Conservation (phyloP, 2,797 vertebrate genomes). For the Phoxinus dragarum region DNA sequence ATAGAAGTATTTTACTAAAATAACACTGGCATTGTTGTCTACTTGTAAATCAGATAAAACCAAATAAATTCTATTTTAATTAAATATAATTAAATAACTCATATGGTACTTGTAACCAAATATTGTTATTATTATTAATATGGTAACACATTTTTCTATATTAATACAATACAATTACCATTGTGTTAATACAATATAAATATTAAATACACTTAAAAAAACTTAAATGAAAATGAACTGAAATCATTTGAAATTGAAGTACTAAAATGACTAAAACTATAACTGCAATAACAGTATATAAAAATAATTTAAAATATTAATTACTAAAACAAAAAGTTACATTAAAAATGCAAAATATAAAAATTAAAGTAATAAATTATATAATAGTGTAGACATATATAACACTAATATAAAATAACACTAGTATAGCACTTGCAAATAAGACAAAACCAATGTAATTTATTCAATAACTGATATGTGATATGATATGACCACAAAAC, state of each 20-base stretch:
- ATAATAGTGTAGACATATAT: background rate
- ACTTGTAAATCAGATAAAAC: background rate
- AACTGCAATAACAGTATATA: background rate
- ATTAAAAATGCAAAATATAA: too few species aligned
- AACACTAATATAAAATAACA: background rate
- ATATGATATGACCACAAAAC: too few species aligned
- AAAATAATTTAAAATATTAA: background rate
- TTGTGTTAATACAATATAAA: too few species aligned
- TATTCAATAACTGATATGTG: background rate
- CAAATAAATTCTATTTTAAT: background rate
- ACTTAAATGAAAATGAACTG: background rate
- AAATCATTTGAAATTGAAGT: too few species aligned
- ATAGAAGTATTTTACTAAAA: background rate
- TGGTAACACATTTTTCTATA: too few species aligned
- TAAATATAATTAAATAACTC: background rate
- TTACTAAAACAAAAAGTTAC: too few species aligned
- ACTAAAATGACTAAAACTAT: too few species aligned
- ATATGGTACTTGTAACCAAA: background rate
- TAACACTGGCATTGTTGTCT: background rate
- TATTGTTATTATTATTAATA: background rate
- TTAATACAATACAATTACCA: too few species aligned
- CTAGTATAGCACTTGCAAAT: too few species aligned
- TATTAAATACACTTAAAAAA: background rate
- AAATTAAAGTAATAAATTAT: background rate
- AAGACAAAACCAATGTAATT: background rate